A percentile compares a stretch with the other conserved stretches of the same genome.
Evolutionary conservation across 2,797 vertebrate genomes (phyloP).

Genomic region (Leucoraja ocellata): DNA sequence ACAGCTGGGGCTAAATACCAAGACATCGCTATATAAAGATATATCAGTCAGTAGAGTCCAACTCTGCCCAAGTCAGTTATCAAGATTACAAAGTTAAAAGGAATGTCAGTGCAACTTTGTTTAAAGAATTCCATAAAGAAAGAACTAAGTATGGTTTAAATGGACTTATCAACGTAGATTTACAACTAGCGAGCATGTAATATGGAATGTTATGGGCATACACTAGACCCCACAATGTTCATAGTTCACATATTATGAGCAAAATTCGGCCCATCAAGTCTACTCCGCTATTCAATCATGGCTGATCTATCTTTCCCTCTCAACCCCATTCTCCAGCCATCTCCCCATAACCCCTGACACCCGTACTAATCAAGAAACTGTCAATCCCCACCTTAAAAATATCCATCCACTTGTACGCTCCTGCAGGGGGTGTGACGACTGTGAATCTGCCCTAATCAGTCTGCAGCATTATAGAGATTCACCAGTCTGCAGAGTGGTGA

Average conservation of each 20-base stretch:
- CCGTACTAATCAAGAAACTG: too few species aligned
- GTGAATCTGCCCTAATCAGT: background rate
- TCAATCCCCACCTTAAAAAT: too few species aligned
- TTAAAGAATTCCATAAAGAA: background rate
- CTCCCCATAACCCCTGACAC: too few species aligned
- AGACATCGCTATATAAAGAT: background rate
- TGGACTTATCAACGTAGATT: background rate
- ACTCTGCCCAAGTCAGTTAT: background rate
- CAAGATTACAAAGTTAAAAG: conserved; percentile 25
- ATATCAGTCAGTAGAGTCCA: background rate
- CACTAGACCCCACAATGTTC: too few species aligned
- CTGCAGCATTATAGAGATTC: background rate
- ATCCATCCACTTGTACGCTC: too few species aligned
- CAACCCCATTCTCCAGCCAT: too few species aligned
- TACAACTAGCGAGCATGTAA: background rate
- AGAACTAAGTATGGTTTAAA: background rate
- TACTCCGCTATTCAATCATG: too few species aligned
- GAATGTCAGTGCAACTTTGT: background rate
- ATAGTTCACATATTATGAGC: too few species aligned
- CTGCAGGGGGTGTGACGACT: background rate
- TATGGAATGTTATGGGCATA: too few species aligned
- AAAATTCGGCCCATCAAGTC: too few species aligned
- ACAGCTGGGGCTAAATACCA: conserved; percentile 7
- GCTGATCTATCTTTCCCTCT: too few species aligned
- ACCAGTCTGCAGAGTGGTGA: too few species aligned